These are phyloP conservation scores for Choloepus hoffmanni DNA, from an alignment of 2,113 vertebrate species.

Conservation along the genomic window DNA sequence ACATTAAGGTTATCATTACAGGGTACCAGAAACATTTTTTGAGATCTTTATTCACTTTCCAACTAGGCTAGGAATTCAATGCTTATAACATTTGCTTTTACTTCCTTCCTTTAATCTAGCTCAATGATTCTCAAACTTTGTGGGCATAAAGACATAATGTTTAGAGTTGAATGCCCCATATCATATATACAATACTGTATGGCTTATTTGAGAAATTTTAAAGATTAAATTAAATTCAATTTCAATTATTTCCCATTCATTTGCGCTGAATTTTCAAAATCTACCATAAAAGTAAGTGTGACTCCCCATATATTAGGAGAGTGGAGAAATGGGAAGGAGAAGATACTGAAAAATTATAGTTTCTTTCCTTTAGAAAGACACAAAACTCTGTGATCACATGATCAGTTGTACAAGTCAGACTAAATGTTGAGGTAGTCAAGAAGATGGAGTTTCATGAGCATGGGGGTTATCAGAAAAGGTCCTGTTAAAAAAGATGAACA, in stretches of 20 bases:
- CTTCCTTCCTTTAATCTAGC: neutral
- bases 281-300: neutral
- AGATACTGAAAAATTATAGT: neutral
- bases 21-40: neutral
- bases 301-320: neutral
- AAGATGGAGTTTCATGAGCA: neutral
- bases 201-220: constrained; percentile 10
- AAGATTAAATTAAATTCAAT: too few species aligned
- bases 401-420: neutral
- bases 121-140: too few species aligned
- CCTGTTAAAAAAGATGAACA: neutral
- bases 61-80: too few species aligned
- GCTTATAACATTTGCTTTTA: too few species aligned
- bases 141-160: neutral
- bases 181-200: neutral
- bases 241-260: constrained; percentile 7
- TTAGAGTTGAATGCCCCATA: neutral
- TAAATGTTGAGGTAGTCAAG: neutral
- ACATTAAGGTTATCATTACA: neutral
- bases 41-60: too few species aligned
- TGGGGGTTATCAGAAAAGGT: neutral
- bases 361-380: neutral
- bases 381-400: neutral
- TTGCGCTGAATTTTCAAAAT: neutral
- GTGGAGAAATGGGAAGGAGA: neutral